These are phyloP conservation scores for Sarcophaga subvicina DNA, from an alignment of 2,888 invertebrate species.

Conservation along the genomic window DNA sequence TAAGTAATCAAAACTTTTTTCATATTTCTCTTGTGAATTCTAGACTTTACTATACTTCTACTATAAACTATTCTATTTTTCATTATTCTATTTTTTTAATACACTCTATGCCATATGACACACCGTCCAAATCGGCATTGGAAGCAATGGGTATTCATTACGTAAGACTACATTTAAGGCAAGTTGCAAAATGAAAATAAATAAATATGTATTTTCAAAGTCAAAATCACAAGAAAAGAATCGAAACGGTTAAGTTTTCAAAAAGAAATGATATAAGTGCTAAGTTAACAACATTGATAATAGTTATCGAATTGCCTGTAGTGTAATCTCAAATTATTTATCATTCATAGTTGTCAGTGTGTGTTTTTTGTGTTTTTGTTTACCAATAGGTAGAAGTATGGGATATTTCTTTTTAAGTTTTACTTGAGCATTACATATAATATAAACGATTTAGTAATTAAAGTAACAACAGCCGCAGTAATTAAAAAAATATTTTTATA, in stretches of 20 bases:
- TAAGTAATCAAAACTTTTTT: too few relatives aligned
- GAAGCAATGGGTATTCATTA: too few relatives aligned
- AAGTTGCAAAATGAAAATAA: too few relatives aligned
- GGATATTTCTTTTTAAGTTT: neutral
- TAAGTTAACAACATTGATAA: neutral
- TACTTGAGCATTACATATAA: neutral
- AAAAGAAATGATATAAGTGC: neutral
- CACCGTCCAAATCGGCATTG: too few relatives aligned
- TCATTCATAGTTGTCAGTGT: constrained; percentile 12
- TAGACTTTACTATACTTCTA: too few relatives aligned
- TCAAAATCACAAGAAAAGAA: too few relatives aligned
- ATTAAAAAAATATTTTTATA: neutral
- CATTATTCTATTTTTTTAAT: too few relatives aligned
- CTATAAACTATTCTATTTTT: too few relatives aligned
- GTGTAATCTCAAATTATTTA: constrained; percentile 30
- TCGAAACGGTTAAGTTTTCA: neutral
- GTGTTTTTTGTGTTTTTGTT: constrained; percentile 25
- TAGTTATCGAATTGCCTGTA: neutral
- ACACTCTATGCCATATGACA: too few relatives aligned
- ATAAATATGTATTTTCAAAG: too few relatives aligned
- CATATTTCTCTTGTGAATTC: too few relatives aligned
- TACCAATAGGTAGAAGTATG: constrained; percentile 35
- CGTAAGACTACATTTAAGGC: too few relatives aligned
- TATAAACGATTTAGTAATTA: neutral
- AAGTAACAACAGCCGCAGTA: neutral